Evolutionary conservation across 2,888 invertebrate genomes (phyloP).

Genomic region (Dorcus parallelipipedus): DNA sequence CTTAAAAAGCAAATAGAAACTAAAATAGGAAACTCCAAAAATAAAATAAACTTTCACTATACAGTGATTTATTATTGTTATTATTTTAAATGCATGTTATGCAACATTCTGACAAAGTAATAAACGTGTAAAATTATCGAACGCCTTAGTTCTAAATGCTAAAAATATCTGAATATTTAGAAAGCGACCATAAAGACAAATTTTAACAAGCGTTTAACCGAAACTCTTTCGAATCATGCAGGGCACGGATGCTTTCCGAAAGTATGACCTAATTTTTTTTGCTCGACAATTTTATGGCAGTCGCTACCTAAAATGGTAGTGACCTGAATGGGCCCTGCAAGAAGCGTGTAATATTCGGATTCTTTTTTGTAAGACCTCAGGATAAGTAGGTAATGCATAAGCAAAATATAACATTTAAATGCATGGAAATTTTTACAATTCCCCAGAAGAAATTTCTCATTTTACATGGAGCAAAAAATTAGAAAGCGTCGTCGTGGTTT

Average conservation of each 20-base stretch:
- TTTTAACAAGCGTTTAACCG: too few species aligned
- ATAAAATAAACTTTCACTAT: too few species aligned
- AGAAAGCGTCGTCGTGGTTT: constrained; percentile 35
- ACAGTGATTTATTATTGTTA: too few species aligned
- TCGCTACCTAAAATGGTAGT: background rate
- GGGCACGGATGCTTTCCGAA: constrained; percentile 17
- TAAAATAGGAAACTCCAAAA: too few species aligned
- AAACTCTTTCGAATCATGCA: too few species aligned
- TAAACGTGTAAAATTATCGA: too few species aligned
- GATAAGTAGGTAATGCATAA: constrained; percentile 28
- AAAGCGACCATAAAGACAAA: too few species aligned
- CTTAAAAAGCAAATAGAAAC: too few species aligned
- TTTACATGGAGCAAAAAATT: constrained; percentile 37
- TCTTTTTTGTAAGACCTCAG: constrained; percentile 28
- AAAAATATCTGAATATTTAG: too few species aligned
- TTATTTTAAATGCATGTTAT: too few species aligned
- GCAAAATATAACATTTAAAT: constrained; percentile 49
- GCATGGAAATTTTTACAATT: constrained; percentile 49
- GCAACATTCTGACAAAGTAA: too few species aligned
- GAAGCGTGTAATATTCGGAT: constrained; percentile 36
- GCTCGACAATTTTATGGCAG: constrained; percentile 8
- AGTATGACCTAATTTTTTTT: constrained; percentile 39
- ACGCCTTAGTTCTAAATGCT: too few species aligned
- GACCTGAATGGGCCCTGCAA: background rate
- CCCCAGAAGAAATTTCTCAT: constrained; percentile 40